Conservation (phyloP, 1,140 invertebrate genomes). For the Ectropis grisescens region DNA sequence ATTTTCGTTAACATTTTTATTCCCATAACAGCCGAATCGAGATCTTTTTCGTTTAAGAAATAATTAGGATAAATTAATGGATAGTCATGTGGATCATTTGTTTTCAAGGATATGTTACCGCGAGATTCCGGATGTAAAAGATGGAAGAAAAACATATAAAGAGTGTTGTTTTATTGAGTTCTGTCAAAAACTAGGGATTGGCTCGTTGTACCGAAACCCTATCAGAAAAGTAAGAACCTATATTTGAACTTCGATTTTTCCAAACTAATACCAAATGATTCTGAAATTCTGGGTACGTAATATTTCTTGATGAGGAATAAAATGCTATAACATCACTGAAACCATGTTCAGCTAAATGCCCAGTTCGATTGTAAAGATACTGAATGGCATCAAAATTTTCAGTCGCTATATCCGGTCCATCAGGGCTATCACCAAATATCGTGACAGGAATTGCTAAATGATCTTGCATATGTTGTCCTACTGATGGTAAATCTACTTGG, state of each 20-base stretch:
- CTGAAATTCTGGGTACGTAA: constrained; percentile 42
- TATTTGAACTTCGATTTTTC: constrained; percentile 27
- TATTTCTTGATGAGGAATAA: constrained; percentile 21
- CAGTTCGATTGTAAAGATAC: constrained; percentile 41
- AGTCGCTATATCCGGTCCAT: constrained; percentile 7
- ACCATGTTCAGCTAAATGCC: constrained; percentile 23
- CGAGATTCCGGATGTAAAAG: constrained; percentile 67
- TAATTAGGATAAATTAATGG: constrained; percentile 89
- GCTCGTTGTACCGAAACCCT: constrained; percentile 29
- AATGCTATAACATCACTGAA: constrained; percentile 30
- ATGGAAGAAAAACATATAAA: constrained; percentile 42
- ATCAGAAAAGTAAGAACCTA: constrained; percentile 5
- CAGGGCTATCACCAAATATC: constrained; percentile 27
- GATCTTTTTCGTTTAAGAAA: constrained; percentile 78
- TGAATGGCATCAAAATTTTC: constrained; percentile 20
- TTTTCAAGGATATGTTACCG: constrained; percentile 57
- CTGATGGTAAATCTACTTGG: constrained; percentile 71
- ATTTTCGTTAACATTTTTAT: constrained; percentile 40
- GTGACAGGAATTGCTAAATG: constrained; percentile 47
- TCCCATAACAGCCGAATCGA: constrained; percentile 74
- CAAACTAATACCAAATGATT: constrained; percentile 22
- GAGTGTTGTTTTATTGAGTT: constrained; percentile 40
- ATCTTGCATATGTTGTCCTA: constrained; percentile 80
- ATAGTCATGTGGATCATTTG: constrained; percentile 56
- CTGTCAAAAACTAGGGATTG: constrained; percentile 33